Evolutionary conservation across 2,888 invertebrate genomes (phyloP), one percentile per base, ranked within the genome.

Genomic region (Lucinisca nassula): DNA sequence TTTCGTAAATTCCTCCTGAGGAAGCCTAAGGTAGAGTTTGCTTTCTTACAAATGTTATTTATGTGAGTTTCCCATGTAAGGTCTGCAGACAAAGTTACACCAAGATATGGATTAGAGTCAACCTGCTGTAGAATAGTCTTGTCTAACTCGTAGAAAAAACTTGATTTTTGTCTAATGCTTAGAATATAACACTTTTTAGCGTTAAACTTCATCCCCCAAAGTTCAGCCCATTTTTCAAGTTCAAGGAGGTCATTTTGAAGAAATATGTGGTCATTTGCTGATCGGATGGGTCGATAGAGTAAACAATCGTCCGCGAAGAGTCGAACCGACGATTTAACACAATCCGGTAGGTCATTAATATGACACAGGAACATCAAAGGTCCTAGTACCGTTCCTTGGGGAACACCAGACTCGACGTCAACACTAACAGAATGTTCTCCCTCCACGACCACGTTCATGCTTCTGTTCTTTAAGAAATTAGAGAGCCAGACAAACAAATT

Each of bases 1-100:
- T 61, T 61, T 61, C 30, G 3, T 24, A 78, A 40, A 24, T 83
- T 87, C 30, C 80, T 38, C 74, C 82, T 75, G 4, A 83, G 55
- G 24, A 61, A 61, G 24, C 61, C 61, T 61, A 61, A 21, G 6
- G 61, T 61, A 8, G 61, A 61, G 17, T 61, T 61, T 40, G 37
- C 72, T n/a, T 72, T 73, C 38, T 73, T 40, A 14, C 38, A 24
- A 24, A 73, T 73, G 27, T 73, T 73, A 4, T 73, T 21, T 1
- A 73, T 73, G 4, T 73, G 38, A 24, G 0, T 73, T 2, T 1
- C 3, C 40, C 30, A 40, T n/a, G 37, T 37, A 27, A 73, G 40
- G n/a, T 37, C 73, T 40, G 37, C 40, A 12, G 12, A 70, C 3
- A 70, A 17, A 8, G 37, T 35, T 35, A 70, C 10, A 37, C 79